Percentiles rank a stretch among this genome's conserved stretches.
These are phyloP conservation scores for Conus betulinus DNA, from an alignment of 1,140 invertebrate genomes.

Conservation along the genomic window DNA sequence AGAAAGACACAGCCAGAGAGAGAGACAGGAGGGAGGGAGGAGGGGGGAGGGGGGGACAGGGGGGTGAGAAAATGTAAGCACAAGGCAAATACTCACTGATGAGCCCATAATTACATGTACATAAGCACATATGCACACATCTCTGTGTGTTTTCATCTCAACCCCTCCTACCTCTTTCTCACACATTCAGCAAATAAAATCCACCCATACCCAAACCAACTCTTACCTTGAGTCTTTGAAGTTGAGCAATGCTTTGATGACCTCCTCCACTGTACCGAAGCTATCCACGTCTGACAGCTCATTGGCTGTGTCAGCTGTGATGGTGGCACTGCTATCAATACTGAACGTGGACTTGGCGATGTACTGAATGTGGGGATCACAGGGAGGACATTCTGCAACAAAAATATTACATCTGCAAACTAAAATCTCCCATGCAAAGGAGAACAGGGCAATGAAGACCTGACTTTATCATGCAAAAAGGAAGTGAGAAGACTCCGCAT, in stretches of 20 bases:
- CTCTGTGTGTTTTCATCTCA: no score
- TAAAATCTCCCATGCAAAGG: neutral
- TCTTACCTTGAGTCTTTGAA: conserved; percentile 84
- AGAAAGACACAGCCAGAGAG: neutral
- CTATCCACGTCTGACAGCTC: conserved; percentile 78
- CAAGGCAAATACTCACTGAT: no score
- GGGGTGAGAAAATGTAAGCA: no score
- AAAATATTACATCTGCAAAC: neutral
- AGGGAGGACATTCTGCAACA: conserved; percentile 48
- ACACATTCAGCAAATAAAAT: no score
- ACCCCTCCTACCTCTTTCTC: no score
- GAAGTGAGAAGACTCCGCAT: neutral
- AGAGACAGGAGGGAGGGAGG: neutral
- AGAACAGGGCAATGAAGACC: neutral
- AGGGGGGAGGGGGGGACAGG: neutral
- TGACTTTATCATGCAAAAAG: neutral
- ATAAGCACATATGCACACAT: no score
- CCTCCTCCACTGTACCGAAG: conserved; percentile 81
- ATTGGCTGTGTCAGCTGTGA: conserved; percentile 81
- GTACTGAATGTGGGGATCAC: conserved; percentile 54
- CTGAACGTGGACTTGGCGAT: conserved; percentile 66
- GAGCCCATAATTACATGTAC: no score
- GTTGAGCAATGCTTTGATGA: conserved; percentile 84
- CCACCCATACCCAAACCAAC: neutral
- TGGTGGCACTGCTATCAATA: conserved; percentile 62